phyloP scores from a whole-genome alignment of 2,888 invertebrate species.

The Conops quadrifasciatus region DNA sequence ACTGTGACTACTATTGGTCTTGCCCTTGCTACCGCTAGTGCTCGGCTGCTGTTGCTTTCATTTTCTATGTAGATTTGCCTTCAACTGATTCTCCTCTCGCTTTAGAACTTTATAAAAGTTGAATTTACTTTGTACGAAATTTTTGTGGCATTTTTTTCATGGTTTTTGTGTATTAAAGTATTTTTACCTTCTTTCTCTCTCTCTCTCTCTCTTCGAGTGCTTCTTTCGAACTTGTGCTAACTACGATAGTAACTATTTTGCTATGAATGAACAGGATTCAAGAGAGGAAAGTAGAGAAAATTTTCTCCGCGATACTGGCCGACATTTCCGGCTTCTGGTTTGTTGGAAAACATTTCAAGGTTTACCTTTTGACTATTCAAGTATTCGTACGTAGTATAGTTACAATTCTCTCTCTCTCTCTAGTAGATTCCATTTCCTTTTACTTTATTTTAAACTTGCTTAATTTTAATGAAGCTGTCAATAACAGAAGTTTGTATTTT shows the following conservation, averaged over 20 bases:
- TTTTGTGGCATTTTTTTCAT: conserved; percentile 1
- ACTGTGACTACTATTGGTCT: too few species aligned
- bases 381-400: too few species aligned
- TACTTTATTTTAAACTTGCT: neutral
- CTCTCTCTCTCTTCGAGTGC: neutral
- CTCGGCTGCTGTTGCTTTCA: neutral
- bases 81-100: neutral
- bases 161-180: neutral
- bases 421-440: neutral
- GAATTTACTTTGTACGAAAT: conserved; percentile 16
- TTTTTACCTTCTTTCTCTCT: neutral
- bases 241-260: neutral
- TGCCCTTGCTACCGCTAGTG: too few species aligned
- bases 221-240: too few species aligned
- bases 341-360: conserved; percentile 5
- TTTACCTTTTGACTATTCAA: neutral
- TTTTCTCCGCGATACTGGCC: neutral
- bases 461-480: conserved; percentile 25
- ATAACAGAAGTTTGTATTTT: conserved; percentile 3
- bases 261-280: neutral
- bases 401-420: neutral
- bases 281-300: neutral
- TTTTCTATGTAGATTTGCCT: conserved; percentile 13
- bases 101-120: conserved; percentile 11
- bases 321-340: neutral